Evolutionary conservation across 2,888 invertebrate species (phyloP).

Genomic region (Nematopogon swammerdamellus): DNA sequence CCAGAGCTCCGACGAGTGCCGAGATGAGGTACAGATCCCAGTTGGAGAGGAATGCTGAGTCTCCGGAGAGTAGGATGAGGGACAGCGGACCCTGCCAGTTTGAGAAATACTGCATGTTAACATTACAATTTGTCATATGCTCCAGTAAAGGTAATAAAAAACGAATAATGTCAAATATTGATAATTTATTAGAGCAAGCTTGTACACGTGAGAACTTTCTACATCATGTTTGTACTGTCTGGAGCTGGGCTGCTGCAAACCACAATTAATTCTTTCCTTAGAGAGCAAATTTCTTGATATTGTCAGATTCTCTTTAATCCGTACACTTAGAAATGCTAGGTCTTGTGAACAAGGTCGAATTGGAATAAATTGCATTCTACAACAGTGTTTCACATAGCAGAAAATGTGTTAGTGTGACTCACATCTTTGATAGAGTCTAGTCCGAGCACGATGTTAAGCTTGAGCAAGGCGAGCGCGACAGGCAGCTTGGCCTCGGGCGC

Average conservation of each 20-base stretch:
- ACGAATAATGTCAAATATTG: background rate
- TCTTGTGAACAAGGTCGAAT: no score
- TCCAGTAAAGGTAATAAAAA: slow-evolving; percentile 1
- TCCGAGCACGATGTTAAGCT: slow-evolving; percentile 74
- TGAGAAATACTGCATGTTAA: slow-evolving; percentile 11
- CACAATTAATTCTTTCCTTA: no score
- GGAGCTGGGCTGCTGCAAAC: no score
- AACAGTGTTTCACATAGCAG: no score
- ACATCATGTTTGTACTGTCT: no score
- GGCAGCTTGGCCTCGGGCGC: slow-evolving; percentile 92
- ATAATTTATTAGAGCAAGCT: slow-evolving; percentile 7
- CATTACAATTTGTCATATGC: slow-evolving; percentile 2
- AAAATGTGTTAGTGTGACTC: no score
- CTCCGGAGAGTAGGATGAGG: slow-evolving; percentile 60
- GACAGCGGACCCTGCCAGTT: slow-evolving; percentile 61
- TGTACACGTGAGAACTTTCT: no score
- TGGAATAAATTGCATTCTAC: no score
- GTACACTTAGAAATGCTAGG: no score
- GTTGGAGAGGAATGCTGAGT: slow-evolving; percentile 73
- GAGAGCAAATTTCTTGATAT: no score
- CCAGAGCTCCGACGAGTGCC: slow-evolving; percentile 75
- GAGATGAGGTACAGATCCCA: slow-evolving; percentile 95
- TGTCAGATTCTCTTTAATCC: no score
- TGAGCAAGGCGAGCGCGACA: slow-evolving; percentile 84
- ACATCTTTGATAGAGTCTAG: slow-evolving; percentile 73